These are phyloP conservation scores for Kryphioiulus occultus DNA, from an alignment of 2,888 invertebrate species.

Conservation along the genomic window DNA sequence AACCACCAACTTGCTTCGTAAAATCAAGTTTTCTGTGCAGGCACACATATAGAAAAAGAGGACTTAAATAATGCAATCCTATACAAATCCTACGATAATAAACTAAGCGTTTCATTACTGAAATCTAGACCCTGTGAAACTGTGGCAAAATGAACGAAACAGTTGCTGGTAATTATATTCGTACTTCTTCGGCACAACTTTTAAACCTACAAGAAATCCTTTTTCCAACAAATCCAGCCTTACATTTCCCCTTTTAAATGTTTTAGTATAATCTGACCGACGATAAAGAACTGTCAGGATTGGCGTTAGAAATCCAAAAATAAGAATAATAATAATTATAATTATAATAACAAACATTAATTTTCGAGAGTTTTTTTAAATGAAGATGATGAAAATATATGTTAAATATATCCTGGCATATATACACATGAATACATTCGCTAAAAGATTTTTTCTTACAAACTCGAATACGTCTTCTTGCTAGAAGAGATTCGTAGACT, in stretches of 20 bases:
- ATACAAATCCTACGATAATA: slow-evolving; percentile 21
- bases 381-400: slow-evolving; percentile 45
- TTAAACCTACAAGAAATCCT: neutral
- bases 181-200: neutral
- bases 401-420: slow-evolving; percentile 44
- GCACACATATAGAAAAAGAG: slow-evolving; percentile 29
- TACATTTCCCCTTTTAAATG: slow-evolving; percentile 4
- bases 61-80: slow-evolving; percentile 40
- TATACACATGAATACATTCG: slow-evolving; percentile 45
- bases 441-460: slow-evolving; percentile 48
- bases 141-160: slow-evolving; percentile 36
- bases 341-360: slow-evolving; percentile 29
- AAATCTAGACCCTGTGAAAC: slow-evolving; percentile 33
- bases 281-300: neutral
- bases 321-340: slow-evolving; percentile 40
- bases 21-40: slow-evolving; percentile 38
- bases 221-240: neutral
- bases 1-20: neutral
- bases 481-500: slow-evolving; percentile 38
- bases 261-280: slow-evolving; percentile 18
- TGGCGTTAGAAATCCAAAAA: slow-evolving; percentile 20
- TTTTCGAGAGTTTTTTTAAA: slow-evolving; percentile 36
- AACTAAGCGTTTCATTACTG: slow-evolving; percentile 36
- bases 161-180: slow-evolving; percentile 18
- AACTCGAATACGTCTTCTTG: slow-evolving; percentile 46